Base-by-base conservation (phyloP, 2,888 invertebrate genomes). In the Dryococelus australis region DNA sequence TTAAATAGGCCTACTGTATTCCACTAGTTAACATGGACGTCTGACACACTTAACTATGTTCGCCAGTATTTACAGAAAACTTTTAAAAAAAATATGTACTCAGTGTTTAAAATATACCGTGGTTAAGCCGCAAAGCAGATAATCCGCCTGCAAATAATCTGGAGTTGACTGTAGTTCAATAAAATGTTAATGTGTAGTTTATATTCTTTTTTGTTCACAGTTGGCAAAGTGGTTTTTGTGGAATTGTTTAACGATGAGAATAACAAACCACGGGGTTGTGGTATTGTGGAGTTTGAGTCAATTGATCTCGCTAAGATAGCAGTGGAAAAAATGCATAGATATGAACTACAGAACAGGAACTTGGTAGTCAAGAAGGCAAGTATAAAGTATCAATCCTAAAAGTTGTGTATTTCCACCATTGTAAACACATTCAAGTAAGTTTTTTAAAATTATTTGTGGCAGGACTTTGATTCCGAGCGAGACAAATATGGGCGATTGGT, bases 241-340 rank as follows among this genome's bases (percentile, higher is more conserved):
- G 99, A 99, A 92, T 93, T 99, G 90, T 98, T 98, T 92, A 97
- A 97, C 90, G 98, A 98, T 92, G 97, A 98, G 89, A 96, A 96
- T 93, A 99, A 99, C 85, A 98, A 98, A 92, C 97, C 99, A 0
- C 95, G 98, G 90, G 99, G 99, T 81, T 97, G 98, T 93, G 99
- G 99, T 35, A 97, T 99, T 90, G 97, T 99, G 26, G 99, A 99
- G 92, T 99, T 99, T 92, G 96, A 97, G 90, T 97, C 96, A 90
- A 93, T 96, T 0, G 97, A 97, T 86, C 96, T 96, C 35, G 98
- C 98, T 85, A 96, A 97, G 91, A 97, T 97, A 91, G 99, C 99
- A 53, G 94, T 99, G 88, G 98, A 98, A 91, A 96, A 97, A 90
- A 98, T 99, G 97, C 98, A 99, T 92, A 95, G 98, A 90, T 97